Base-by-base conservation (phyloP, 2,888 invertebrate species). In the Hydraecia micacea region DNA sequence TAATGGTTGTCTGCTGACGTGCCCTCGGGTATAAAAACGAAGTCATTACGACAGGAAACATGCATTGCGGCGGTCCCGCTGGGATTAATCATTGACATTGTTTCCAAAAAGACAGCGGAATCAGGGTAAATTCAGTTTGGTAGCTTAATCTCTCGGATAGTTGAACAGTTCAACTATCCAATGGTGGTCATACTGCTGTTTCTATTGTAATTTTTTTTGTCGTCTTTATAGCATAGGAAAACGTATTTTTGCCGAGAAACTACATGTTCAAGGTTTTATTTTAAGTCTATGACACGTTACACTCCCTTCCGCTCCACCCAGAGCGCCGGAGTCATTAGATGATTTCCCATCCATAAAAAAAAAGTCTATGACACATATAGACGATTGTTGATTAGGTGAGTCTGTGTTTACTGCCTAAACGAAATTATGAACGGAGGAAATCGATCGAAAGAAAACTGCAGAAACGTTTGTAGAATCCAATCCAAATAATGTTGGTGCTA, bases 41-140 rank as follows among this genome's bases (percentile, higher is more conserved):
- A 69, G 79, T 69, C 71, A 83, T 83, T 83, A 72, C 60, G 74
- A 49, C 65, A 65, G 74, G 74, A 60, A 67, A 49, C 67, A 32
- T 67, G 73, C 49, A 81, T 73, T 77, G 83, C 42, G 42, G 28
- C 67, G 46, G 70, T 46, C 77, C 32, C 67, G 28, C 21, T 28
- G 60, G 46, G 28, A 70, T 81, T 75, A 62, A 80, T 62, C 28
- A 75, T 81, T 28, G 65, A 11, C 15, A 39, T 69, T 74, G 74
- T 49, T 49, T 55, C 1, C n/a, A 13, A 32, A 32, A 55, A 69
- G 68, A 36, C 36, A 52, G 25, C 15, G 32, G 60, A 67, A 55
- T 62, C 25, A 67, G 8, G 25, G 36, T 28, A 32, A 68, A 80
- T 68, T 74, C 25, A 25, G 28, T 62, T 67, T 52, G 60, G 28